These are phyloP conservation scores for Tapera naevia DNA, from an alignment of 2,797 vertebrate genomes.

Conservation along the genomic window DNA sequence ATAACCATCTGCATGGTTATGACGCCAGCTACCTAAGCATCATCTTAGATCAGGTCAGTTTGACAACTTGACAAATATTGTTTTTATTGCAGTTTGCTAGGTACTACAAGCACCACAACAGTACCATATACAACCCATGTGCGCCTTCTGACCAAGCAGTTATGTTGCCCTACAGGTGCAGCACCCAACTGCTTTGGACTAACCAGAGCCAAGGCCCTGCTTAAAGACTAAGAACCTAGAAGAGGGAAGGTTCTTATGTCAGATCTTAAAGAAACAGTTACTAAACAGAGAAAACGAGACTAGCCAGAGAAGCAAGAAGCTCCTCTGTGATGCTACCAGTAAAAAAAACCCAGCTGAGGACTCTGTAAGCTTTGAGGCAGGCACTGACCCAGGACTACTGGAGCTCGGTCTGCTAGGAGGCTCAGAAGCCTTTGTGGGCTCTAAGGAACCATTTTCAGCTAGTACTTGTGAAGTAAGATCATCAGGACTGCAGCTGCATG, in stretches of 20 bases:
- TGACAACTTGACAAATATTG: not conserved
- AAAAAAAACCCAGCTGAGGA: not conserved
- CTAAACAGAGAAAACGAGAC: not conserved
- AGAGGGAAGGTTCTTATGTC: not conserved
- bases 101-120: not conserved
- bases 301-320: not conserved
- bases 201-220: not conserved
- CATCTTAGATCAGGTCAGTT: not conserved
- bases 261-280: not conserved
- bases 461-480: not conserved
- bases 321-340: not conserved
- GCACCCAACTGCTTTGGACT: not conserved
- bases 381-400: not conserved
- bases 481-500: not conserved
- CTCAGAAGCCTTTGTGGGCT: not conserved
- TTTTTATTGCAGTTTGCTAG: not conserved
- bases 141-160: not conserved
- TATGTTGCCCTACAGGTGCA: not conserved
- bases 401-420: not conserved
- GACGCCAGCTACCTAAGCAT: not conserved
- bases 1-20: no score
- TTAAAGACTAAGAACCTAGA: not conserved
- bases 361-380: not conserved
- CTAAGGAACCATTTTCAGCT: not conserved
- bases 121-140: rapidly evolving